Conservation (phyloP, 1,140 invertebrate species). For the Epicauta chinensis region DNA sequence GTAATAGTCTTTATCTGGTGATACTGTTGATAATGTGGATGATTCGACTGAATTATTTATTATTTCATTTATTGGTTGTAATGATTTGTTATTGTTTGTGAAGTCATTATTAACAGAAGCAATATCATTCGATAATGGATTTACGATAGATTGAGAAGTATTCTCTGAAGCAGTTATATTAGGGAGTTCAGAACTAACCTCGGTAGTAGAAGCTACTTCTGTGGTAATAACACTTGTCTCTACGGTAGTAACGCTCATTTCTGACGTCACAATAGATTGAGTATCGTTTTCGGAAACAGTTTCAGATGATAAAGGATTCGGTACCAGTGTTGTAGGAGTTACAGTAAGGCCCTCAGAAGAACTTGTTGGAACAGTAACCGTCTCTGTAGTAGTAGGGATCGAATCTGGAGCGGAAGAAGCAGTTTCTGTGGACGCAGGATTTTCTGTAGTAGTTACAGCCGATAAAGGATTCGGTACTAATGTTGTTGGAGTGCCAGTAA, state of each 20-base stretch:
- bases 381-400: conserved; percentile 24
- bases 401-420: conserved; percentile 37
- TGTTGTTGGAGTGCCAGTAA: no score
- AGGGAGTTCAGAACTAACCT: conserved; percentile 11
- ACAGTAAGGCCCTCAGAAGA: no score
- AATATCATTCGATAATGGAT: background rate
- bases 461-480: no score
- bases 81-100: conserved; percentile 8
- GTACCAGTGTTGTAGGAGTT: no score
- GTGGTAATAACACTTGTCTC: no score
- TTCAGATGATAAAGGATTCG: no score
- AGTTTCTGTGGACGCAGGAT: conserved; percentile 32
- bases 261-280: no score
- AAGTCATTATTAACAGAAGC: conserved; percentile 10
- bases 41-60: conserved; percentile 40
- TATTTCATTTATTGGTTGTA: conserved; percentile 26
- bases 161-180: background rate
- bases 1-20: conserved; percentile 53
- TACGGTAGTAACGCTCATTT: no score
- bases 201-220: no score
- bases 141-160: background rate
- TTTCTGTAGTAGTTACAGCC: no score
- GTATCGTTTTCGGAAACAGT: no score
- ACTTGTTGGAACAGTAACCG: no score
- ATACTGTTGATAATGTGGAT: conserved; percentile 9